Evolutionary conservation across 2,888 invertebrate genomes (phyloP).

Genomic region (Physocephala rufipes): DNA sequence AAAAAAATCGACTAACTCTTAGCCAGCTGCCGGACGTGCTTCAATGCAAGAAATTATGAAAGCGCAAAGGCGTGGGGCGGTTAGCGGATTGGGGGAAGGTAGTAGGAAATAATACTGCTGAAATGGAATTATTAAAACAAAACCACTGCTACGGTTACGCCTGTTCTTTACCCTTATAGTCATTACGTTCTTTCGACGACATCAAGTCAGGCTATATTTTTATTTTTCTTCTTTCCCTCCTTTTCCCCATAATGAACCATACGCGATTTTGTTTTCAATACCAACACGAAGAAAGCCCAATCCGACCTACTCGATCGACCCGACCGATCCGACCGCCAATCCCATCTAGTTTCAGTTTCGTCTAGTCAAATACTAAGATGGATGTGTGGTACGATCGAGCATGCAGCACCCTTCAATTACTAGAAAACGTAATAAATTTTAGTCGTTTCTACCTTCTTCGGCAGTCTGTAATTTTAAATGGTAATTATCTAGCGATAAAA

Average conservation of each 20-base stretch:
- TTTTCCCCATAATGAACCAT: not conserved
- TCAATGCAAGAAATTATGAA: conserved; percentile 21
- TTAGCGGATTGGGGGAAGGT: conserved; percentile 5
- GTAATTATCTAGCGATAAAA: conserved; percentile 61
- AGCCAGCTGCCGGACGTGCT: conserved; percentile 40
- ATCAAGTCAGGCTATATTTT: not conserved
- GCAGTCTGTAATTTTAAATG: conserved; percentile 57
- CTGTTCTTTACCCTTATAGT: not conserved
- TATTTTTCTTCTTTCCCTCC: not conserved
- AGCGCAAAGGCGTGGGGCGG: not conserved
- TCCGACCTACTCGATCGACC: not conserved
- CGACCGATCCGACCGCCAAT: not conserved
- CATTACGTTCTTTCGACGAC: not conserved
- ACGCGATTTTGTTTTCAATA: not conserved
- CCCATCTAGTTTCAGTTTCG: not conserved
- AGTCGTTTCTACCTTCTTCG: conserved; percentile 44
- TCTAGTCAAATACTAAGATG: not conserved
- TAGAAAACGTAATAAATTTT: conserved; percentile 47
- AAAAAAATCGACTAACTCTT: not conserved
- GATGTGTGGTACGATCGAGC: conserved; percentile 30
- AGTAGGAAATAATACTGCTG: not conserved
- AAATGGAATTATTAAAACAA: conserved; percentile 24
- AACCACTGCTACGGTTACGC: conserved; percentile 3
- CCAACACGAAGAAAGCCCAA: no score
- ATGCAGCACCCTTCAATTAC: conserved; percentile 43